Evolutionary conservation across 2,113 vertebrate genomes (phyloP).

Genomic region (Lagopus leucura): DNA sequence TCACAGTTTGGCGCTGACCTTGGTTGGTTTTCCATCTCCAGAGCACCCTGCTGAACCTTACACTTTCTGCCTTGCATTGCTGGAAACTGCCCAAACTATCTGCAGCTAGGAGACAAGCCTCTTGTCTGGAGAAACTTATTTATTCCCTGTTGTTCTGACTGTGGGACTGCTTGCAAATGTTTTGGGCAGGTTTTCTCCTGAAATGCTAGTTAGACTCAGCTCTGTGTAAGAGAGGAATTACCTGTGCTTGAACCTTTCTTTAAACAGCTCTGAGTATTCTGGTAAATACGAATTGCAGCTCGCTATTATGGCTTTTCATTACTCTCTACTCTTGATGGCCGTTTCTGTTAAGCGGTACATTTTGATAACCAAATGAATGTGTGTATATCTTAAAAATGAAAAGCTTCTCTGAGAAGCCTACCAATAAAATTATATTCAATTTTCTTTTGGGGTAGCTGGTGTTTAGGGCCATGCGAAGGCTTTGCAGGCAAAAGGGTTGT

Average conservation of each 20-base stretch:
- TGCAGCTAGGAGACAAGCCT: not conserved
- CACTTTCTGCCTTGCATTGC: not conserved
- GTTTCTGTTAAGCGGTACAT: not conserved
- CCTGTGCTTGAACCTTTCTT: not conserved
- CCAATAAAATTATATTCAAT: not conserved
- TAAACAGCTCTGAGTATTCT: conserved; percentile 2
- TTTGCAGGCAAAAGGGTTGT: not conserved
- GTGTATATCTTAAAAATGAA: not conserved
- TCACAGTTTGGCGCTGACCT: not conserved
- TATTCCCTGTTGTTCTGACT: not conserved
- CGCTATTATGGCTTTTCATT: not conserved
- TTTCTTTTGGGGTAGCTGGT: not conserved
- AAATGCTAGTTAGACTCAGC: not conserved
- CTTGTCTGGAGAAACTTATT: not conserved
- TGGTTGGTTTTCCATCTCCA: fast-evolving
- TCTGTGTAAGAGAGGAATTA: conserved; percentile 16
- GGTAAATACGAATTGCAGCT: not conserved
- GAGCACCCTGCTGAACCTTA: not conserved
- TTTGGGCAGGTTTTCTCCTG: not conserved
- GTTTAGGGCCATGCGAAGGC: not conserved
- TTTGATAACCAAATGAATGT: not conserved
- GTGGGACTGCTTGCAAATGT: fast-evolving
- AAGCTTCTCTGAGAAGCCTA: not conserved
- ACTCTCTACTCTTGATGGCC: not conserved
- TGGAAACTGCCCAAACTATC: not conserved